Evolutionary conservation across 2,888 invertebrate genomes (phyloP), one percentile per base, ranked within the genome.

Genomic region (Arctia plantaginis): DNA sequence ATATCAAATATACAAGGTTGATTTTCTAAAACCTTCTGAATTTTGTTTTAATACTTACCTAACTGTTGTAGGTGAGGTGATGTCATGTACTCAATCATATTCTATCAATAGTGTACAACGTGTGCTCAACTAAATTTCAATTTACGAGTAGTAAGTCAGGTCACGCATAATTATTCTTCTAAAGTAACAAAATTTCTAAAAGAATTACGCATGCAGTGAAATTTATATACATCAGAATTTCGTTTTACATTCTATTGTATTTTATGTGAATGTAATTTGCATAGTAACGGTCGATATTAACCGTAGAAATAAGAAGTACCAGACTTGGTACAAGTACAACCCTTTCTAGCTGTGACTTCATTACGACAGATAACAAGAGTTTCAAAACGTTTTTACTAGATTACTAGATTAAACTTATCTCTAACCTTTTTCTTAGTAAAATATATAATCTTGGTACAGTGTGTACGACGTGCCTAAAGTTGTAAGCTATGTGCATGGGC

Each of bases 211-310:
- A 33, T 39, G 55, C 33, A 27, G 39, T 55, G 65, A n/a, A 71
- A 33, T 30, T 69, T 74, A 72, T 76, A 73, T 73, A 84, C 23
- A 64, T 44, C 69, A 73, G 44, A 35, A 51, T 73, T 72, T 69
- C 71, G 71, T 77, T 83, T 79, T 44, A 74, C 78, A 73, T 77
- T 80, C 74, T 72, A 80, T 77, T 81, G 78, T 78, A 74, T 78
- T 81, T 81, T 78, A 77, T 70, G 76, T 83, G 76, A 72, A 70
- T 44, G 71, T 72, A 59, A 76, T 82, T 75, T 78, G 75, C 76
- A 79, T 80, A 81, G 66, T 65, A 69, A 1, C 75, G 78, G 76
- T 85, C 81, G 83, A 82, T 83, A 82, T 66, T 73, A 10, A 10
- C n/a, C n/a, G 12, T 12, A n/a, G 51, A 55, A 55, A 55, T 55